Evolutionary conservation across 2,888 invertebrate genomes (phyloP), one percentile per base, ranked within the genome.

Genomic region (Perizoma flavofasciatum): DNA sequence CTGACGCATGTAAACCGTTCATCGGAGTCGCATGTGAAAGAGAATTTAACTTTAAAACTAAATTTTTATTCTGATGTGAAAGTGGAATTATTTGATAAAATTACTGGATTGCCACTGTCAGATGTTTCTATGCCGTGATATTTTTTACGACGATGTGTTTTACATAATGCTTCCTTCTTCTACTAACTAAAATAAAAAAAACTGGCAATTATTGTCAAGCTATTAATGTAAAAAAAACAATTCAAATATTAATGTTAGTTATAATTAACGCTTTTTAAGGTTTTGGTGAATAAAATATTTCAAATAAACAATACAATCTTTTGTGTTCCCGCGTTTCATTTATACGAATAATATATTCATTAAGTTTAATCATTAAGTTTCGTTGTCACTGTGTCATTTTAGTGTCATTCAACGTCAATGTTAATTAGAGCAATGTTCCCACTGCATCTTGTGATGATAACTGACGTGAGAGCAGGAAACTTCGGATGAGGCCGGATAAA

Each of bases 401-500:
- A 65, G 71, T 49, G 68, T 70, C 59, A 68, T 59, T 49, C 49
- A 53, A 56, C 66, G 80, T 78, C 78, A 78, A 73, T 78, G 78
- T 70, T 77, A 78, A 78, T 79, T 76, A 67, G 70, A 71, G 59
- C 71, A 69, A 43, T 49, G 52, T 46, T 54, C 35, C 10, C 48
- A n/a, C 49, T 47, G 46, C 46, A 41, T 50, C 54, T 59, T 67
- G 54, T 65, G 54, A 59, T 54, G 55, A 60, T 52, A 59, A 53
- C 9, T n/a, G 5, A 53, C 51, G n/a, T 45, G 47, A 40, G n/a
- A 22, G 35, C 46, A 22, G 6, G 37, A 58, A 55, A 46, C 39
- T 6, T 44, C 40, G 45, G 40, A 44, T 44, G 47, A 32, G 35
- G 8, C n/a, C 33, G 22, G 11, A 45, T 43, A 22, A 6, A 11